Base-by-base conservation (phyloP, 1,140 invertebrate species). In the Andricus grossulariae region DNA sequence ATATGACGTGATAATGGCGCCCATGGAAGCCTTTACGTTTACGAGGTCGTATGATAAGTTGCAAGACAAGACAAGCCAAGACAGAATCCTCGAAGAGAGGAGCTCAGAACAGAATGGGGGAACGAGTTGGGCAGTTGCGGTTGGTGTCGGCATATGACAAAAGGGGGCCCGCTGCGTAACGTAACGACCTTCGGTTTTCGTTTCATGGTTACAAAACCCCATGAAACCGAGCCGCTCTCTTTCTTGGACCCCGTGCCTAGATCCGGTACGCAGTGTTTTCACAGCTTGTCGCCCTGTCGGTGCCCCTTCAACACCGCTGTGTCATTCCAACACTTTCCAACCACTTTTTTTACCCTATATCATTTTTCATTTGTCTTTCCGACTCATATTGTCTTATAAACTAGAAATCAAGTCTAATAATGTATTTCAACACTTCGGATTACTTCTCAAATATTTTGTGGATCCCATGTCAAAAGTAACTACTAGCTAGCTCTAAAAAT, bases 131-230 rank as follows among this genome's bases (percentile, higher is more conserved):
- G 82, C 83, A 83, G 83, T 88, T 89, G 89, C 84, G 87, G 89
- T 88, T 89, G 87, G 87, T 87, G 89, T 89, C 89, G 90, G 90
- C 88, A 86, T 85, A 83, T 88, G 89, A 90, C 90, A 90, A 90
- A 90, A 89, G 90, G 85, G 74, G 87, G 88, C 87, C 88, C 88
- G 86, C 90, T 90, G 89, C 88, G 87, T 90, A 88, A 88, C 86
- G 83, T 88, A 90, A 90, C 90, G 89, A 90, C 88, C 88, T 90
- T 90, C 88, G 87, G 86, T 89, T 88, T 88, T 89, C 84, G 87
- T 90, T 89, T 89, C 85, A 87, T 86, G 83, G 87, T 89, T 88
- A 90, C 85, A 88, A 87, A 89, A 86, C 78, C 84, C 88, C 88
- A 83, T 88, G 87, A 89, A 89, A 89, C 84, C 83, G 86, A 88